A percentile compares a stretch with the other conserved stretches of the same genome.
phyloP scores from a whole-genome alignment of 2,888 invertebrate species.

The Chrysotoxum bicinctum region DNA sequence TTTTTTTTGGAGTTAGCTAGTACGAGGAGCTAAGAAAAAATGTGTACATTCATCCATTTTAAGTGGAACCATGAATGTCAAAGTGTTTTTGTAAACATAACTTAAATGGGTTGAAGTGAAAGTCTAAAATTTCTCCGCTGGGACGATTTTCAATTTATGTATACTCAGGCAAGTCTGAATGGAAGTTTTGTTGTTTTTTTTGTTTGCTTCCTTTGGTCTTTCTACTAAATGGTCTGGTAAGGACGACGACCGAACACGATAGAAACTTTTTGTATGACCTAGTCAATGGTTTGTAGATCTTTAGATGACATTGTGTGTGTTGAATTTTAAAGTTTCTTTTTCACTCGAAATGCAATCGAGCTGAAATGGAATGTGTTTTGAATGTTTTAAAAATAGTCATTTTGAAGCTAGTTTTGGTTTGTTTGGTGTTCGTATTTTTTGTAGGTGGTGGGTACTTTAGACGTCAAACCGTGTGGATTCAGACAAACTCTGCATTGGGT shows the following conservation, averaged over 20 bases:
- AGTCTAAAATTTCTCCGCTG: constrained; percentile 44
- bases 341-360: constrained; percentile 19
- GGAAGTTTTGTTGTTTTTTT: constrained; percentile 12
- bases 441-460: not conserved
- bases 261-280: constrained; percentile 20
- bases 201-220: not conserved
- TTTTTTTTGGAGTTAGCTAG: not conserved
- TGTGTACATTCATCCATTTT: constrained; percentile 66
- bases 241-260: constrained; percentile 17
- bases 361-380: constrained; percentile 12
- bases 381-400: constrained; percentile 15
- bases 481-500: not conserved
- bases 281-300: constrained; percentile 18
- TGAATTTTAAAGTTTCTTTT: constrained; percentile 17
- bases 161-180: constrained; percentile 16
- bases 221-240: not conserved
- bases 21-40: constrained; percentile 35
- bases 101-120: constrained; percentile 46
- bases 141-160: constrained; percentile 39
- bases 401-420: not conserved
- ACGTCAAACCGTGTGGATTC: not conserved
- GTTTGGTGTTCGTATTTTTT: not conserved
- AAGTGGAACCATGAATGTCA: constrained; percentile 64
- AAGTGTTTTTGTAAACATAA: constrained; percentile 44
- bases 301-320: constrained; percentile 12